Base-by-base conservation (phyloP, 1,140 invertebrate species). In the Platyscapa corneri region DNA sequence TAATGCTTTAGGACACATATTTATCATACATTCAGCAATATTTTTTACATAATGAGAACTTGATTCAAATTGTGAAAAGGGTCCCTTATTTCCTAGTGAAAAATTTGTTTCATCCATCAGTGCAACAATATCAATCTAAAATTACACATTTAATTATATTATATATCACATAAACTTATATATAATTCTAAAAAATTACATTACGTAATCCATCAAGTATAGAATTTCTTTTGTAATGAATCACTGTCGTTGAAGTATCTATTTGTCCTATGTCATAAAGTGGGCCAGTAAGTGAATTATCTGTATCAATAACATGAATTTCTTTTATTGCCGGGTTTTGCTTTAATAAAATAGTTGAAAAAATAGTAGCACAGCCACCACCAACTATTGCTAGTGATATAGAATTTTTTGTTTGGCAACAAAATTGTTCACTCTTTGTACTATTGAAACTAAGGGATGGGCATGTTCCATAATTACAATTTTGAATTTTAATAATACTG, bases 41-140 rank as follows among this genome's bases (percentile, higher is more conserved):
- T 87, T 84, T 27, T 82, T 67, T 23, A 92, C 87, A n/a, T 92
- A 92, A 64, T 82, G 74, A 2, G 87, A 87, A 12, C 86, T 83
- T 18, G 39, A 70, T 23, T 84, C 39, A 74, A 92, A 90, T 83
- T 92, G 91, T 14, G 79, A 70, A 20, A 83, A 72, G 14, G 88
- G 83, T 27, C 74, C 87, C 30, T 81, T 30, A n/a, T 89, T 86
- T 32, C 87, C 79, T 37, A 87, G 65, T 18, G 85, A 42, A 37
- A 88, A 86, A 65, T 93, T 87, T 3, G 67, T 86, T 53, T 92
- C 89, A 67, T 93, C 91, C 91, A 93, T 90, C 49, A 93, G 84
- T 32, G 90, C 92, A 32, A 92, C 87, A 42, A 93, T 90, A 65
- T 92, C 89, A 67, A 88, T 75, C 91, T 93, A 72, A 49, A 83